Evolutionary conservation across 2,888 invertebrate genomes (phyloP).

Genomic region (Cantharis flavilabris): DNA sequence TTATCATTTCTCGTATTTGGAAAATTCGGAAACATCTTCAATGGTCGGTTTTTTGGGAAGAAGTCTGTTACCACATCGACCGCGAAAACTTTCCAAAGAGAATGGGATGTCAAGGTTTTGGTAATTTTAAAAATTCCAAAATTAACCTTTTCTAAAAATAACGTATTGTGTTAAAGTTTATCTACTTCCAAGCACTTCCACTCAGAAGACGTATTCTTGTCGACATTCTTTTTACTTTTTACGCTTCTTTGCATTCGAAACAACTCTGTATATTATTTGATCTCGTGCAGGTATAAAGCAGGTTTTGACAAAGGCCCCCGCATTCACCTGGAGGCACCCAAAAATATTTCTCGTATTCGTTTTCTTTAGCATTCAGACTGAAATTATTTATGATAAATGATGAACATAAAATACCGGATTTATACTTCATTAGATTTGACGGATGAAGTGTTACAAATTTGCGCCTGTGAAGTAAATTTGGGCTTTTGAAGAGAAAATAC

Average conservation of each 20-base stretch:
- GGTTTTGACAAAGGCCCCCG: slow-evolving; percentile 25
- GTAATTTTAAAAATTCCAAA: background rate
- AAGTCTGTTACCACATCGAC: background rate
- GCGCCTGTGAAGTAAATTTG: background rate
- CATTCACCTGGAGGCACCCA: slow-evolving; percentile 25
- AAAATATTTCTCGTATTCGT: slow-evolving; percentile 23
- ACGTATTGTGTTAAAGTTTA: background rate
- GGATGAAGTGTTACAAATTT: slow-evolving; percentile 17
- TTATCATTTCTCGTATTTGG: background rate
- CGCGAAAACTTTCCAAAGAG: background rate
- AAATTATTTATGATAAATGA: slow-evolving; percentile 31
- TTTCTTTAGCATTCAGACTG: slow-evolving; percentile 16
- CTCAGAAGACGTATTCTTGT: background rate
- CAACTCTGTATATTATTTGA: slow-evolving; percentile 9
- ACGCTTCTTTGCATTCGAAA: slow-evolving; percentile 23
- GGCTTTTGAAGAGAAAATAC: background rate
- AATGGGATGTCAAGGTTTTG: background rate
- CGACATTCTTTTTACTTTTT: slow-evolving; percentile 24
- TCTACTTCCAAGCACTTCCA: background rate
- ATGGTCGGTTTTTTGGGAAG: no score
- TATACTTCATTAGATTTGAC: slow-evolving; percentile 26
- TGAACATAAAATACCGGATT: slow-evolving; percentile 30
- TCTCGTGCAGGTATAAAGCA: slow-evolving; percentile 27
- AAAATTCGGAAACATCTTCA: no score
- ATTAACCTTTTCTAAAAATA: background rate